Conservation (phyloP, 2,797 vertebrate genomes). For the Brachyrhaphis roseni region DNA sequence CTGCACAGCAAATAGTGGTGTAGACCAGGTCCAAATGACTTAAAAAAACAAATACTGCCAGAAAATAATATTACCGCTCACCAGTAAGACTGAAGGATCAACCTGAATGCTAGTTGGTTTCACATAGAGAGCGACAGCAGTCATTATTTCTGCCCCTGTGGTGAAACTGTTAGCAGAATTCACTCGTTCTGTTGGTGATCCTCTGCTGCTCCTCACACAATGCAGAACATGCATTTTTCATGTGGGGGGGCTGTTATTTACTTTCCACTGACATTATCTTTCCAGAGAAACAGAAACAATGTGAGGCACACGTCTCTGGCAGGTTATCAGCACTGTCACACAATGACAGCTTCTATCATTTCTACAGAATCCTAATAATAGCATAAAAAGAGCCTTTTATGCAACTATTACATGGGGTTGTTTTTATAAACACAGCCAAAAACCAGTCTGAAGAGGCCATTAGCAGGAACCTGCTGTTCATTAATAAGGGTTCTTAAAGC, state of each 20-base stretch:
- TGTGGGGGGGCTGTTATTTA: background rate
- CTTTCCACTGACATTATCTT: background rate
- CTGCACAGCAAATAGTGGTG: background rate
- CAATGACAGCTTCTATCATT: background rate
- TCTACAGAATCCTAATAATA: background rate
- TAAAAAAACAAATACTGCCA: background rate
- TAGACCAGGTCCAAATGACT: slow-evolving; percentile 3
- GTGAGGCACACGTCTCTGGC: background rate
- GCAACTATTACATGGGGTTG: background rate
- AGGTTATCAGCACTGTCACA: background rate
- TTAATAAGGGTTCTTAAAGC: background rate
- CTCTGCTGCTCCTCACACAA: background rate
- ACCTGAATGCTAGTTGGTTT: background rate
- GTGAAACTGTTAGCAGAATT: slow-evolving; percentile 4
- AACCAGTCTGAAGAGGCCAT: slow-evolving; percentile 16
- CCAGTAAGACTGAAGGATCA: background rate
- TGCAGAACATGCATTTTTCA: slow-evolving; percentile 1
- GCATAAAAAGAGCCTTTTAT: background rate
- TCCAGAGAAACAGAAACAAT: background rate
- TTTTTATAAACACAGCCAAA: slow-evolving; percentile 1
- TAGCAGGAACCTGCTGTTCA: slow-evolving; percentile 15
- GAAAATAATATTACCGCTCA: slow-evolving; percentile 8
- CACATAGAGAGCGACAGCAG: background rate
- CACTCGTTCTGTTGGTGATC: background rate
- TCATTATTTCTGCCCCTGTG: background rate